Base-by-base conservation (phyloP, 2,888 invertebrate species). In the Euclidia mi region DNA sequence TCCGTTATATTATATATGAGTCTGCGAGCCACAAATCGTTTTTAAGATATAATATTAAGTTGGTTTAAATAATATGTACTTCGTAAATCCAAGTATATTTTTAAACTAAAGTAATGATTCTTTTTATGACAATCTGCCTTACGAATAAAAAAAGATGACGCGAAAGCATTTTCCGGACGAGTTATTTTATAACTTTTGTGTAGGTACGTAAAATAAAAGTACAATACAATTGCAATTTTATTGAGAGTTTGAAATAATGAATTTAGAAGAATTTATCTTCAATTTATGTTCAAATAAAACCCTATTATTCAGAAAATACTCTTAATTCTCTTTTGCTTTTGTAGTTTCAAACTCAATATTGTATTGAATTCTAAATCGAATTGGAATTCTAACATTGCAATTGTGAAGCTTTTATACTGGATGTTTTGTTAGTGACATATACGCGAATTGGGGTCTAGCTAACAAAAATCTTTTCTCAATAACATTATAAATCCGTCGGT, bases 361-460 rank as follows among this genome's bases (percentile, higher is more conserved):
- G 10, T 3, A 10, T 17, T 14, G 1, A 9, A 15, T 9, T 35
- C 15, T 37, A 18, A 37, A 40, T 40, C 2, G 40, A 40, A 40
- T 40, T 40, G 20, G 12, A 40, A 20, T 40, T 12, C 20, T 18
- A 40, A 12, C 18, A 11, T 40, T 40, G 40, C 20, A 40, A 40
- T 40, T 40, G 6, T 20, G 11, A 11, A 20, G 40, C 38, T 3
- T 40, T 37, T 37, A 18, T 18, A 37, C n/a, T 7, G 9, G 29
- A 2, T 35, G 18, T n/a, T 37, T n/a, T 37, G 37, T 37, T 18
- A 18, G 17, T 37, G 18, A 37, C 15, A 35, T 10, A 14, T 37
- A 6, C 37, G 10, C n/a, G n/a, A 18, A 37, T 37, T 37, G 10
- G 11, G n/a, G n/a, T n/a, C n/a, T n/a, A n/a, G 6, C n/a, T 29